These are phyloP conservation scores for Cryptotermes secundus DNA, from an alignment of 1,140 invertebrate species.

Conservation along the genomic window DNA sequence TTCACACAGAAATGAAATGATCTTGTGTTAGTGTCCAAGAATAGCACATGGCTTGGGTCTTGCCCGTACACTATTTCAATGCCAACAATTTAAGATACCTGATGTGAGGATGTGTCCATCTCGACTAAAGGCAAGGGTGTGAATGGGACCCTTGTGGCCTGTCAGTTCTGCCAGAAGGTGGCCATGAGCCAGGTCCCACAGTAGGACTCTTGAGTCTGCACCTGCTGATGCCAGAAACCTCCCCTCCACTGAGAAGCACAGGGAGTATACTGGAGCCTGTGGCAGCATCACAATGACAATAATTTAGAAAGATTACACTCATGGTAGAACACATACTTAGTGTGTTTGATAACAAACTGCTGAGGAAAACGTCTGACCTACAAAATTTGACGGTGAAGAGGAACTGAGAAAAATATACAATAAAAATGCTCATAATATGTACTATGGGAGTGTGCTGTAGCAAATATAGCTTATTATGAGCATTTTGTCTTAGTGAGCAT, in stretches of 20 bases:
- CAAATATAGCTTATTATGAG: too few species aligned
- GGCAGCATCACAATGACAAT: conserved; percentile 22
- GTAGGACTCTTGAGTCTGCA: conserved; percentile 73
- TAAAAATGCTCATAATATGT: too few species aligned
- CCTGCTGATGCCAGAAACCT: conserved; percentile 88
- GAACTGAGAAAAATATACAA: too few species aligned
- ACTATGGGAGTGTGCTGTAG: too few species aligned
- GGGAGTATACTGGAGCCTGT: conserved; percentile 68
- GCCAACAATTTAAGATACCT: conserved; percentile 49
- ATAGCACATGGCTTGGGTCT: not conserved
- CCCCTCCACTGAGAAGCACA: conserved; percentile 89
- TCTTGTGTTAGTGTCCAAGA: not conserved
- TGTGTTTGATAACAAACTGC: too few species aligned
- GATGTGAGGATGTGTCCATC: conserved; percentile 88
- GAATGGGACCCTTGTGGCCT: conserved; percentile 76
- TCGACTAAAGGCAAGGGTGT: conserved; percentile 83
- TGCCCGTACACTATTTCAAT: too few species aligned
- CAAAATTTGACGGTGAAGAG: too few species aligned
- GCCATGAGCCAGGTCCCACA: conserved; percentile 92
- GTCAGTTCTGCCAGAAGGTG: conserved; percentile 77
- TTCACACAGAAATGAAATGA: not conserved
- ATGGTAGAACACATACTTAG: too few species aligned
- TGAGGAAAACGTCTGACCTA: too few species aligned
- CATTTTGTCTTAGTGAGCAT: too few species aligned
- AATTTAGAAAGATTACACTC: too few species aligned